Evolutionary conservation across 2,113 vertebrate genomes (phyloP), one percentile per base, ranked within the genome.

Genomic region (Mystacornis crossleyi): DNA sequence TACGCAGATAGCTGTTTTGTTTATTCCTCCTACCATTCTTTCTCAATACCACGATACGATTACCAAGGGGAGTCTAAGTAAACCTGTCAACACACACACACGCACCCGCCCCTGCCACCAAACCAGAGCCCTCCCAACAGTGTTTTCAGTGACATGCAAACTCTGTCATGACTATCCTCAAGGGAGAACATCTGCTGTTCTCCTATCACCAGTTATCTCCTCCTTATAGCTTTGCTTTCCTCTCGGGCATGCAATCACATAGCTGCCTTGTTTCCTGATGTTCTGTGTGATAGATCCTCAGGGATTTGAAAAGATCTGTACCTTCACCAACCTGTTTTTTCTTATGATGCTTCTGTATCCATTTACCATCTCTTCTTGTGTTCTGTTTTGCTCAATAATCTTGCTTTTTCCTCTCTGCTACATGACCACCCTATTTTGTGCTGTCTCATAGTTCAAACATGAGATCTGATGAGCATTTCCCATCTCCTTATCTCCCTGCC

Each of bases 141-240:
- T 24, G 14, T 54, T 82, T 48, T 45, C 65, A 93, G 53, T 86
- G 89, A 67, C 62, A 6, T 48, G 34, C 40, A 74, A 94, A 70
- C 74, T 87, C 34, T 70, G 71, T 67, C 50, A 53, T 83, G 28
- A 0, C 58, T 80, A 1, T 74, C 78, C 90, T 93, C 90, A 54
- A 73, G 92, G 90, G 86, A 94, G 75, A 97, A 81, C 65, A 90
- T 95, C 82, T 97, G 94, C 82, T 95, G 7, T 58, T 70, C 28
- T 96, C 81, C 83, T 45, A 18, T 62, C 82, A 74, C 58, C 64
- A 70, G 81, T 84, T 83, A 91, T 48, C 69, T 94, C 15, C 31
- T 93, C 40, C 67, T 91, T 53, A 55, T 7, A 64, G 43, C 54
- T 73, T 60, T n/a, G 38, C 54, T 55, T 93, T 75, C 36, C 51